Evolutionary conservation across 2,797 vertebrate species (phyloP).

Genomic region (Tenualosa thibaudeaui): DNA sequence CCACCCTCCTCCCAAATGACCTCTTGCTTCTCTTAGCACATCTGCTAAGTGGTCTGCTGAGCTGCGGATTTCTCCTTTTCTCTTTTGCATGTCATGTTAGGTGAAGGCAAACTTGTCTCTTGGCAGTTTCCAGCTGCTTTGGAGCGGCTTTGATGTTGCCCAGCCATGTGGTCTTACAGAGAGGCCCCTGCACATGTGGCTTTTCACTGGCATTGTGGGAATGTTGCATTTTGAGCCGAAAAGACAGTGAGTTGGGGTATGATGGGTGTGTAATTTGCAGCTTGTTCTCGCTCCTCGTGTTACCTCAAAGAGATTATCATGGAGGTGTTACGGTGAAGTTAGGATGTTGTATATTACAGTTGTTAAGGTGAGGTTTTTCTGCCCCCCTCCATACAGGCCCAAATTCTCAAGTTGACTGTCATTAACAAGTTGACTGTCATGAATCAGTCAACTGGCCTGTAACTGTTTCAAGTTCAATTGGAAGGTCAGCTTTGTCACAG

Average conservation of each 20-base stretch:
- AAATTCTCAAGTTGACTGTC: neutral
- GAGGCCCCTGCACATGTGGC: constrained; percentile 15
- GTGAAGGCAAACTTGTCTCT: constrained; percentile 14
- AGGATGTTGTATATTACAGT: neutral
- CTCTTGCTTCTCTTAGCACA: neutral
- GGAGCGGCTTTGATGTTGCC: neutral
- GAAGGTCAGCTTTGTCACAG: neutral
- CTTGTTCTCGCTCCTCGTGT: constrained; percentile 2
- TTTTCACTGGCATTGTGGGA: constrained; percentile 28
- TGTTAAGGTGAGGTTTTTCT: neutral
- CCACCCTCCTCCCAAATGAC: neutral
- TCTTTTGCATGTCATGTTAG: neutral
- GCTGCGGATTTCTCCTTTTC: neutral
- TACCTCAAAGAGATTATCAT: neutral
- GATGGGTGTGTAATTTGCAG: neutral
- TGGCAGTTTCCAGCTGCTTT: neutral
- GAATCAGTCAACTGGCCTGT: neutral
- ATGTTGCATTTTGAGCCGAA: constrained; percentile 7
- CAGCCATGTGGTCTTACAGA: constrained; percentile 7
- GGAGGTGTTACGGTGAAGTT: neutral
- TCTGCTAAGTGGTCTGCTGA: neutral
- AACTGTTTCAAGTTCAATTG: neutral
- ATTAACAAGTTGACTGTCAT: neutral
- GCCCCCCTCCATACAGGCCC: neutral
- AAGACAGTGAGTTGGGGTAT: neutral